Evolutionary conservation across 2,797 vertebrate species (phyloP), one percentile per base, ranked within the genome.

Genomic region (Limosa lapponica): DNA sequence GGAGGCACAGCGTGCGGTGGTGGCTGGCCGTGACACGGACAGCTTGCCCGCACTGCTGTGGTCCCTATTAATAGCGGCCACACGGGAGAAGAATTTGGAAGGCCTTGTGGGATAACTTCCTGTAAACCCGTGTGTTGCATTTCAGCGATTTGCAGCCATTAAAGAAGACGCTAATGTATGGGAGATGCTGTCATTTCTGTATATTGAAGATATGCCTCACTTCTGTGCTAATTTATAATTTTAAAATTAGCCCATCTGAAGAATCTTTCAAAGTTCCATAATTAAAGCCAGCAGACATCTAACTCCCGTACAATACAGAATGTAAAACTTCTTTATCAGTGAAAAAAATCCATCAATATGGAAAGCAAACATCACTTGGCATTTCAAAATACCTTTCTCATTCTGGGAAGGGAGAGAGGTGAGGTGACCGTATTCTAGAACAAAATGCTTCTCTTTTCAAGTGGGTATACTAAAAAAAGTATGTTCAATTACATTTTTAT

Each of bases 141-240:
- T 65, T 39, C 5, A 2, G 3, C 24, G 64, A 14, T 19, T 71
- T 20, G 39, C 41, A 14, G 0, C 44, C 34, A 2, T 44, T 55
- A 17, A 41, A 19, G n/a, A 15, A 2, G 39, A 0, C 1, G 0
- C 4, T 22, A 7, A 4, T 4, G 8, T 8, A 1, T 2, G 10
- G 22, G 71, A 52, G 57, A 17, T 32, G 0, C 14, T 16, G 54
- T 20, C 32, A 13, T 25, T 2, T 9, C 19, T 23, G 4, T 73
- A 16, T 51, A 27, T 23, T 18, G 16, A 55, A 43, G 4, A 8
- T 20, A 11, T 2, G 13, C 28, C 10, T 58, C 5, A 1, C 4
- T 43, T 62, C 25, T 64, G 52, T 52, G 70, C 54, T 27, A 41
- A 32, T 49, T 49, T 57, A 6, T 36, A 27, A n/a, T 32, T 39